These are phyloP conservation scores for Napeogenes inachia DNA, from an alignment of 2,888 invertebrate species.

Conservation along the genomic window DNA sequence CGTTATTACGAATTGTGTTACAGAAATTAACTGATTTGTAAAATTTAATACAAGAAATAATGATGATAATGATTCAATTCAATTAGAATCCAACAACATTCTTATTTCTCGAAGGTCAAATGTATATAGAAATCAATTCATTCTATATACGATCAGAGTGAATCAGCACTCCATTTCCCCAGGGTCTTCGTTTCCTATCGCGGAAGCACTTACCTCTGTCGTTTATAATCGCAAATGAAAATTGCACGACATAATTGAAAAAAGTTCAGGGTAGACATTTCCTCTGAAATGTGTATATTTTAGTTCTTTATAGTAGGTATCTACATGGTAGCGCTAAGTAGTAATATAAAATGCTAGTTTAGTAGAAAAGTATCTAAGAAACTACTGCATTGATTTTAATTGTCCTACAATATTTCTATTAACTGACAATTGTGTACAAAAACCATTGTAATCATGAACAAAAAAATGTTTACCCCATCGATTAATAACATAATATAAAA, in stretches of 20 bases:
- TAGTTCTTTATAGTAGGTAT: neutral
- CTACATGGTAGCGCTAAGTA: neutral
- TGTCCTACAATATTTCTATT: neutral
- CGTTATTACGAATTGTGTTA: slow-evolving; percentile 1
- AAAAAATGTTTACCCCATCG: too few species aligned
- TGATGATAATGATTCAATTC: neutral
- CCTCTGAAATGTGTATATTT: neutral
- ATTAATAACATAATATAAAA: too few species aligned
- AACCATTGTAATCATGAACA: too few species aligned
- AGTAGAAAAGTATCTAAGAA: neutral
- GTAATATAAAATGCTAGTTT: neutral
- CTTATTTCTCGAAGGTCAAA: neutral
- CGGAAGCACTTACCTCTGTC: slow-evolving; percentile 53
- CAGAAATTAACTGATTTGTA: neutral
- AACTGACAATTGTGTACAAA: too few species aligned
- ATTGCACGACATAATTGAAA: slow-evolving; percentile 38
- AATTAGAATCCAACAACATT: neutral
- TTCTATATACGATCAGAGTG: slow-evolving; percentile 39
- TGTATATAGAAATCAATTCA: slow-evolving; percentile 42
- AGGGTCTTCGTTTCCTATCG: slow-evolving; percentile 51
- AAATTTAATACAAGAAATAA: neutral
- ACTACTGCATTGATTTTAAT: too few species aligned
- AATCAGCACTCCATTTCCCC: slow-evolving; percentile 51
- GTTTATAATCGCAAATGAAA: slow-evolving; percentile 61
- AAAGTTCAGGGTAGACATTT: slow-evolving; percentile 6